Percentiles rank a stretch among this genome's conserved stretches.
phyloP scores from a whole-genome alignment of 2,113 vertebrate species.

The Elgaria multicarinata region DNA sequence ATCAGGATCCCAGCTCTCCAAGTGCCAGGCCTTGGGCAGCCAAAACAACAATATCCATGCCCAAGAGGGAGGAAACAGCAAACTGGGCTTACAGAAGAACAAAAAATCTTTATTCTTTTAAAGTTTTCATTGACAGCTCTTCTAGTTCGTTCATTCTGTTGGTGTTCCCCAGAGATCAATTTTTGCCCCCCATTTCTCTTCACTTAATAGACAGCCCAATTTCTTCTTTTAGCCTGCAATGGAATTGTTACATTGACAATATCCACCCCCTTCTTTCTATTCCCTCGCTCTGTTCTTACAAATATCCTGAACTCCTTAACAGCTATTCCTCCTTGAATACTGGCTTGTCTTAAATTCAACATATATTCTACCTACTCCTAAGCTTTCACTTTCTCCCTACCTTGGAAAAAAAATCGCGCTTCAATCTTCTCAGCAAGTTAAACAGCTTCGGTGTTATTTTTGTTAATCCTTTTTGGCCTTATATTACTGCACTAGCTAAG shows the following conservation, averaged over 20 bases:
- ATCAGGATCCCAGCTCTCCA: no score
- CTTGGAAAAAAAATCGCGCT: background rate
- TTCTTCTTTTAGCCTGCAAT: background rate
- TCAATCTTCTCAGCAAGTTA: background rate
- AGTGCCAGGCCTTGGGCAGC: no score
- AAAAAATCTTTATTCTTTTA: no score
- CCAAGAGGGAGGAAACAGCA: no score
- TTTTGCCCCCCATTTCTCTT: background rate
- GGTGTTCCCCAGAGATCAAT: background rate
- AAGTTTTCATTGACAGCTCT: background rate
- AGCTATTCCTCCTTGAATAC: background rate
- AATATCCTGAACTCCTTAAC: background rate
- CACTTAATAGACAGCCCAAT: background rate
- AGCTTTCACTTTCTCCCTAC: background rate
- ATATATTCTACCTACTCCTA: background rate
- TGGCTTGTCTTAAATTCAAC: background rate
- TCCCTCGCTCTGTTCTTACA: background rate
- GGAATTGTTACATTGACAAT: background rate
- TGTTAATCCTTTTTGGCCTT: background rate
- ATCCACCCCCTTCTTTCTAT: background rate
- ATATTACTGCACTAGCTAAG: background rate
- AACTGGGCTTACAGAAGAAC: no score
- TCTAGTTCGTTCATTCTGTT: background rate
- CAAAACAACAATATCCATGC: no score
- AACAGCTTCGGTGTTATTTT: background rate